Evolutionary conservation across 2,113 vertebrate species (phyloP).

Genomic region (Amia ocellicauda): DNA sequence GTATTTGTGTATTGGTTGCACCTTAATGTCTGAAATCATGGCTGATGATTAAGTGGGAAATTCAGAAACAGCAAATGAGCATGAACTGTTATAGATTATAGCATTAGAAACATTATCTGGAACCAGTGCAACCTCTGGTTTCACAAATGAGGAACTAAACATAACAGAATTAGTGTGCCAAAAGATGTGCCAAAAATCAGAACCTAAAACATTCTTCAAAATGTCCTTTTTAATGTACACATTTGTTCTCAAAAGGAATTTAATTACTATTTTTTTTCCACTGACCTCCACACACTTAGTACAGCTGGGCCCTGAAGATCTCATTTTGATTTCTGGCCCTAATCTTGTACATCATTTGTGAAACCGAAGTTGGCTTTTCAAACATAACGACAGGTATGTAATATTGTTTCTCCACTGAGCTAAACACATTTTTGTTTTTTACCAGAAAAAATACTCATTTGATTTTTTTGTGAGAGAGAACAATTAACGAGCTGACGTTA

Average conservation of each 20-base stretch:
- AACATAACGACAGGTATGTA: conserved; percentile 40
- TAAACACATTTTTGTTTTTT: conserved; percentile 43
- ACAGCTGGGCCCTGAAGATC: conserved; percentile 32
- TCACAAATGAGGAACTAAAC: conserved; percentile 49
- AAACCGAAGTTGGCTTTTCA: conserved; percentile 53
- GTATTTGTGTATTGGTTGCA: neutral
- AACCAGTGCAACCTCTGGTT: conserved; percentile 47
- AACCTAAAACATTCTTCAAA: neutral
- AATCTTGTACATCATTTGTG: conserved; percentile 46
- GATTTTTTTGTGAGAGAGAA: conserved; percentile 44
- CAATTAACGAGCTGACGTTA: conserved; percentile 40
- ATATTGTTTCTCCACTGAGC: conserved; percentile 33
- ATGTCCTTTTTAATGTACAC: conserved; percentile 13
- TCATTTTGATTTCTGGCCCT: conserved; percentile 37
- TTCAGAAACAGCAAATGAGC: neutral
- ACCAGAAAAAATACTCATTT: conserved; percentile 12
- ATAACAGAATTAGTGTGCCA: neutral
- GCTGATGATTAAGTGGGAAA: neutral
- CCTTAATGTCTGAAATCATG: neutral
- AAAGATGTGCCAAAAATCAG: neutral
- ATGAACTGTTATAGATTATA: neutral
- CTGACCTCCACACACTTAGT: conserved; percentile 38
- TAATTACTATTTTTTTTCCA: conserved; percentile 34
- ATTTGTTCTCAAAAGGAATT: conserved; percentile 25
- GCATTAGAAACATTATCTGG: neutral